Evolutionary conservation across 2,888 invertebrate species (phyloP), one percentile per base, ranked within the genome.

Genomic region (Heliothis peltigera): DNA sequence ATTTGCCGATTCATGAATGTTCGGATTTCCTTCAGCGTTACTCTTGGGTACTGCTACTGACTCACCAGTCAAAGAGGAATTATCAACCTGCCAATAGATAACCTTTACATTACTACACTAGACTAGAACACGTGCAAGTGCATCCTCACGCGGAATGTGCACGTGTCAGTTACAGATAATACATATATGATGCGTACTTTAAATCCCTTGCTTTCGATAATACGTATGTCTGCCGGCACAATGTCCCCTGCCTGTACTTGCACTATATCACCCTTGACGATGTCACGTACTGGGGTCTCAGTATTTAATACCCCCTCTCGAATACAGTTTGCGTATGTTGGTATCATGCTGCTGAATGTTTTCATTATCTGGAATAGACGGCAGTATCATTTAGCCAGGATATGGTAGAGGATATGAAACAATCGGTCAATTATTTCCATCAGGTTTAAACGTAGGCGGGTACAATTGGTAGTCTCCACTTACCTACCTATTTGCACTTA

Each of bases 291-390:
- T 77, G 97, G 97, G 66, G 98, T 96, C 62, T 97, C 97, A 64
- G 97, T 92, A 90, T 98, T 97, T 86, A 98, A 54, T 0, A 78
- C 97, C 77, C 98, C 98, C 89, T 98, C 98, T 78, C 99, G 96
- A 74, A 99, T 96, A 78, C 98, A 98, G 77, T 97, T 97, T 55
- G 99, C 97, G 89, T 97, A 98, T 93, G 98, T 96, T 46, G 99
- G 99, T 89, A 98, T 98, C 98, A 99, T 98, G 94, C 97, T 98
- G 92, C 98, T 99, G 95, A 99, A 99, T 51, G 98, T 98, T 92
- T 99, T 99, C 98, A 99, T 99, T 94, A 99, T 99, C 95, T 98
- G 80, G n/a, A 86, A 86, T 10, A 4, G n/a, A 32, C 17, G 15
- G 12, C 15, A 53, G 19, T 32, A 47, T 32, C 65, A 19, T 42